phyloP scores from a whole-genome alignment of 2,113 vertebrate genomes.

The Campylomormyrus tamandua region DNA sequence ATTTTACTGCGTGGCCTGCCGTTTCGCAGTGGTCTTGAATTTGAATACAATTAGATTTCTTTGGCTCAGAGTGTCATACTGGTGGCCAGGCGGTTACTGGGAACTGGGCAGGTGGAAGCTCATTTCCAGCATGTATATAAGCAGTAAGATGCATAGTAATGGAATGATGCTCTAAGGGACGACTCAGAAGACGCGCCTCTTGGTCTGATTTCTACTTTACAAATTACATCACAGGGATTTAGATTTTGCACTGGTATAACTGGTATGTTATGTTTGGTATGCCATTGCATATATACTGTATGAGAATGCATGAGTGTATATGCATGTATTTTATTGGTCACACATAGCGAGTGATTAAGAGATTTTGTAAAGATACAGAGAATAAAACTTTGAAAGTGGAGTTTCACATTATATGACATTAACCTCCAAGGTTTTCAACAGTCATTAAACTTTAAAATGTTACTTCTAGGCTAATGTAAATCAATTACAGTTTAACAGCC shows the following conservation, averaged over 20 bases:
- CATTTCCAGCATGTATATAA: neutral
- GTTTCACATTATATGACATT: neutral
- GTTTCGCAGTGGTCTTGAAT: neutral
- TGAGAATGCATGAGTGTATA: neutral
- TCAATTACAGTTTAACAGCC: neutral
- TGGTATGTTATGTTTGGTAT: neutral
- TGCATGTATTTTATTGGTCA: neutral
- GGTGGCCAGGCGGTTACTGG: neutral
- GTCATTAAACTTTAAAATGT: neutral
- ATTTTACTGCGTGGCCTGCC: neutral
- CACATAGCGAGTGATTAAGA: neutral
- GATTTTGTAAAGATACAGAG: neutral
- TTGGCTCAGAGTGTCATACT: neutral
- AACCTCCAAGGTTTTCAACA: neutral
- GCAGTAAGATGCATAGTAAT: neutral
- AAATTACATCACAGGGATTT: neutral
- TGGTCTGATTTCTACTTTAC: neutral
- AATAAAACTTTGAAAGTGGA: neutral
- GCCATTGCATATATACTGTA: neutral
- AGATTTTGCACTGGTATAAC: neutral
- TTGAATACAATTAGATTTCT: neutral
- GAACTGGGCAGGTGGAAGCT: neutral
- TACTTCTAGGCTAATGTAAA: neutral
- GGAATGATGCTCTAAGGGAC: neutral
- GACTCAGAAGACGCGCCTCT: neutral